phyloP scores from a whole-genome alignment of 2,888 invertebrate genomes.

The Morpho achilles region DNA sequence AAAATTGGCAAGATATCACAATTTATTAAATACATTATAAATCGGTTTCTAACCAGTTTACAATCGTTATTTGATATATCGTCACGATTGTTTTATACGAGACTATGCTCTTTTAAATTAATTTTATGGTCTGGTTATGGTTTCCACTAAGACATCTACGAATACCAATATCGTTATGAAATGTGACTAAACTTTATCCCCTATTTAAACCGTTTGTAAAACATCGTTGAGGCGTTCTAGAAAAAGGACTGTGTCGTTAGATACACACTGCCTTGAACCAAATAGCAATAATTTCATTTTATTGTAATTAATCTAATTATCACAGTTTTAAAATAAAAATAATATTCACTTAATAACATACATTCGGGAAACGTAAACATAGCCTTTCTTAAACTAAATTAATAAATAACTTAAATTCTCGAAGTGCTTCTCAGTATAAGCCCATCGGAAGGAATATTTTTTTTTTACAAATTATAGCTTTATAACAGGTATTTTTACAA shows the following conservation, averaged over 20 bases:
- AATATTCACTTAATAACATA: conserved; percentile 54
- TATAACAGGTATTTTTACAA: conserved; percentile 64
- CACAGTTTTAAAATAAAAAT: conserved; percentile 75
- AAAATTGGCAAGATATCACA: conserved; percentile 20
- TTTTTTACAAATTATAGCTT: conserved; percentile 54
- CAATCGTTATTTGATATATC: too few species aligned
- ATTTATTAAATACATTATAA: too few species aligned
- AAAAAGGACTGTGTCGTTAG: neutral
- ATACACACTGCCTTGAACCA: conserved; percentile 11
- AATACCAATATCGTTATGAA: too few species aligned
- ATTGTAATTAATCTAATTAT: conserved; percentile 66
- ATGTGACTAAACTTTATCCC: too few species aligned
- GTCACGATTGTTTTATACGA: too few species aligned
- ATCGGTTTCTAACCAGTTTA: too few species aligned
- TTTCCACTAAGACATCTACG: too few species aligned
- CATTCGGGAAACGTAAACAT: conserved; percentile 62
- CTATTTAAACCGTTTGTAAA: too few species aligned
- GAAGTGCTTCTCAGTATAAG: conserved; percentile 48
- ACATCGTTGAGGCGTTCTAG: too few species aligned
- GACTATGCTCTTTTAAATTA: too few species aligned
- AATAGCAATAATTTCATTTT: conserved; percentile 21
- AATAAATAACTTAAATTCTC: conserved; percentile 73
- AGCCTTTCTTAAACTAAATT: conserved; percentile 69
- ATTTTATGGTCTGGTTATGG: too few species aligned
- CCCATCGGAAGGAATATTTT: conserved; percentile 50